A percentile compares a stretch with the other conserved stretches of the same genome.
These are phyloP conservation scores for Epinotia bilunana DNA, from an alignment of 2,888 invertebrate species.

Conservation along the genomic window DNA sequence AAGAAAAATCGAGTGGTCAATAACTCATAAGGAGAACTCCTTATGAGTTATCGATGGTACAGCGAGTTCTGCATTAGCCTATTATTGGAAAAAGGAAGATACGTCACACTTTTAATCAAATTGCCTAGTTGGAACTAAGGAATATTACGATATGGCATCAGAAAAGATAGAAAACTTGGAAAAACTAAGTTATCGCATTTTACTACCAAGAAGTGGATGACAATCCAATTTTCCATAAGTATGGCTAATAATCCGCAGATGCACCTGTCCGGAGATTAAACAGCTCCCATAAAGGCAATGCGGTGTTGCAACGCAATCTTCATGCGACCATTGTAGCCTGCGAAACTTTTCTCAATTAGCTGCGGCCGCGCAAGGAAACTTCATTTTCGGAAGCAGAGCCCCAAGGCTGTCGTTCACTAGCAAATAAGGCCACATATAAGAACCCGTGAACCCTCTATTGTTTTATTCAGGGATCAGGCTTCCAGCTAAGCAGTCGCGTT, in stretches of 20 bases:
- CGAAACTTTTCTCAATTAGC: constrained; percentile 79
- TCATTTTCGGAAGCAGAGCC: constrained; percentile 72
- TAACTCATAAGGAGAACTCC: no score
- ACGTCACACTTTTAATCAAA: no score
- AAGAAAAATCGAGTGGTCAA: no score
- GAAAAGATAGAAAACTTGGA: background rate
- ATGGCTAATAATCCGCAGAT: constrained; percentile 11
- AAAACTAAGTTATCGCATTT: background rate
- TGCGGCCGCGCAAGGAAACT: constrained; percentile 69
- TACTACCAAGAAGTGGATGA: background rate
- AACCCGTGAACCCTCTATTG: constrained; percentile 72
- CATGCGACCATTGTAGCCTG: constrained; percentile 71
- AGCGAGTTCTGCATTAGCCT: no score
- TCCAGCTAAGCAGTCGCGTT: constrained; percentile 63
- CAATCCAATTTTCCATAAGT: constrained; percentile 9
- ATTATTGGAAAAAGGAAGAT: no score
- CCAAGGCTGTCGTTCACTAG: constrained; percentile 69
- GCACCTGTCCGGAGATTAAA: constrained; percentile 34
- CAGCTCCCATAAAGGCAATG: constrained; percentile 54
- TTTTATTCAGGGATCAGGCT: constrained; percentile 71
- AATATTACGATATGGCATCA: background rate
- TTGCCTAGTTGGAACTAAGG: no score
- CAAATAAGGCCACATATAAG: constrained; percentile 82
- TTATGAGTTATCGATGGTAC: no score
- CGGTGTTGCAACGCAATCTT: constrained; percentile 65